Evolutionary conservation across 2,888 invertebrate genomes (phyloP), one percentile per base, ranked within the genome.

Genomic region (Anorthoa munda): DNA sequence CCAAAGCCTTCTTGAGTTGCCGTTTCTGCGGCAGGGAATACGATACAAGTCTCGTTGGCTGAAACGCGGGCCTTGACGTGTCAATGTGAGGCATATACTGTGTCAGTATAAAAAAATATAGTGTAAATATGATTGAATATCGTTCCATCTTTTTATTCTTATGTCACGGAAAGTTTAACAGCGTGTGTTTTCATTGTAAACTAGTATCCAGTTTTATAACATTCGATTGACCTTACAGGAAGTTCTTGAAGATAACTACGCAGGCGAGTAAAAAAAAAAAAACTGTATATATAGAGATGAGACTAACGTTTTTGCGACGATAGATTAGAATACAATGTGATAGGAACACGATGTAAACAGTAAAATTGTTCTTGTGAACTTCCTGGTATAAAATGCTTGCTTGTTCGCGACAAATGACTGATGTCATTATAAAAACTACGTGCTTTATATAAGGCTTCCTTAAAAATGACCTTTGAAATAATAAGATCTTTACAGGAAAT

Each of bases 171-270:
- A 89, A 85, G 88, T 87, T 88, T 77, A 89, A 83, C 86, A 86
- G 83, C 83, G 84, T 91, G 87, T 93, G 93, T 89, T 91, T 88
- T 86, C 87, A 90, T 91, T 91, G 89, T 90, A 83, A 89, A 89
- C 88, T 80, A 87, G 88, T 91, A 87, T 89, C 85, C 88, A 90
- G 93, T 93, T 95, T 91, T 95, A 95, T 95, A 95, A 94, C 87
- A 92, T 91, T 86, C 79, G 89, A 85, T 87, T 91, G 95, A 94
- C 95, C 95, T 95, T 89, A 91, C 85, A 80, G 89, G 89, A 91
- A 93, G 93, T 91, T 88, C 92, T 92, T 83, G 84, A 85, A 66
- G 64, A 78, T 83, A 76, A 84, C 85, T 87, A 89, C 88, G 82
- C 79, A 85, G 80, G 64, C 60, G 61, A 65, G 75, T 71, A 86